Percentiles rank a stretch among this genome's conserved stretches.
These are phyloP conservation scores for Heterotis niloticus DNA, from an alignment of 2,113 vertebrate genomes.

Conservation along the genomic window DNA sequence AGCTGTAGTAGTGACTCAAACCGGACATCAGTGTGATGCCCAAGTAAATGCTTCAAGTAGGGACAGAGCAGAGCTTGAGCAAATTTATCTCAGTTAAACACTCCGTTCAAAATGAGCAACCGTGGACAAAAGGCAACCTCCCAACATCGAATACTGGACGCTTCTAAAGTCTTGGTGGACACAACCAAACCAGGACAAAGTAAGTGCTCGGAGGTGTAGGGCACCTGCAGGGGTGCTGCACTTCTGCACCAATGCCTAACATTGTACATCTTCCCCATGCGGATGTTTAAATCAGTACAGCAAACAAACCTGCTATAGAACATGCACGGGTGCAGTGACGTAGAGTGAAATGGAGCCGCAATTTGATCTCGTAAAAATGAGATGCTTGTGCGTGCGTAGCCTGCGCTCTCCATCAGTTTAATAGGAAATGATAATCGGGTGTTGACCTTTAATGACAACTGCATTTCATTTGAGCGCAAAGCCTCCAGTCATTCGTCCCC, in stretches of 20 bases:
- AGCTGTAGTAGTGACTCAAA: too few species aligned
- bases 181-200: background rate
- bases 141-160: background rate
- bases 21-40: too few species aligned
- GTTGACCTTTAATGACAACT: conserved; percentile 12
- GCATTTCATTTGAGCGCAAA: conserved; percentile 11
- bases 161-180: background rate
- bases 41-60: too few species aligned
- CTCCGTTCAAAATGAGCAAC: background rate
- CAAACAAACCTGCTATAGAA: background rate
- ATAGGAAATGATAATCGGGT: conserved; percentile 2
- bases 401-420: background rate
- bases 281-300: too few species aligned
- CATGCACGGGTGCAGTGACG: background rate
- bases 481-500: background rate
- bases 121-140: background rate
- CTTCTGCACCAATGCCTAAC: too few species aligned
- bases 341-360: background rate
- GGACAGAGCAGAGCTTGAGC: too few species aligned
- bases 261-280: too few species aligned
- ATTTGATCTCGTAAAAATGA: conserved; percentile 2
- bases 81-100: too few species aligned
- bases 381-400: background rate
- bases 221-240: background rate
- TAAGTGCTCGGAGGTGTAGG: background rate